Base-by-base conservation (phyloP, 2,797 vertebrate species). In the Orestias chungarensis region DNA sequence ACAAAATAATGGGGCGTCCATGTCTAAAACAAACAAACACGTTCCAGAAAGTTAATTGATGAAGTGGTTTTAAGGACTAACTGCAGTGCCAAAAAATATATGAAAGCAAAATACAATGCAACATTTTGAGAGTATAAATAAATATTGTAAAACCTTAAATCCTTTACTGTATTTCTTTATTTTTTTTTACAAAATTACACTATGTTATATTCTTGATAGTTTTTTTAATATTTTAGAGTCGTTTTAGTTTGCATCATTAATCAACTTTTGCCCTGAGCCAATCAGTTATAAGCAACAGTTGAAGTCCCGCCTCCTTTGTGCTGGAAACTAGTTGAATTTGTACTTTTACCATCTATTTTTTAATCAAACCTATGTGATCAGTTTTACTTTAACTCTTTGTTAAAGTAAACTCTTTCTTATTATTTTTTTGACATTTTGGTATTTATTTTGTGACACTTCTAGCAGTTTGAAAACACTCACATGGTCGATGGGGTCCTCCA, bases 1-100 rank as follows among this genome's bases (percentile, higher is more conserved):
- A 99, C 97, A 11, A 99, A 99, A 86, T 97, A 99, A 90, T 99
- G 97, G 0, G 96, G 96, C 73, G 96, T 97, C 97, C 97, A 99
- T 4, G 97, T 97, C 97, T 99, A 89, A 71, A 31, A 65, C 18
- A 57, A 44, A 74, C n/a, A 73, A 27, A 72, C 12, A 66, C 14
- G 15, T 3, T 17, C 75, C 17, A 54, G 47, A 4, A 40, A 10
- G 11, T n/a, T 52, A 23, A 25, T 6, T 2, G 14, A 8, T 7
- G 25, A 11, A 25, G 2, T 15, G 12, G 14, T 42, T 6, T 40
- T 42, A 15, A 6, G 23, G 23, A 25, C 3, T 62, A 23, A 62
- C 35, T 61, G 35, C 20, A 40, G 35, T 35, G 33, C 10, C 20
- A 61, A 61, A 62, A 40, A n/a, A 0, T n/a, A 25, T 6, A 61